Conservation (phyloP, 2,113 vertebrate genomes). For the Rhabdomys dilectus region DNA sequence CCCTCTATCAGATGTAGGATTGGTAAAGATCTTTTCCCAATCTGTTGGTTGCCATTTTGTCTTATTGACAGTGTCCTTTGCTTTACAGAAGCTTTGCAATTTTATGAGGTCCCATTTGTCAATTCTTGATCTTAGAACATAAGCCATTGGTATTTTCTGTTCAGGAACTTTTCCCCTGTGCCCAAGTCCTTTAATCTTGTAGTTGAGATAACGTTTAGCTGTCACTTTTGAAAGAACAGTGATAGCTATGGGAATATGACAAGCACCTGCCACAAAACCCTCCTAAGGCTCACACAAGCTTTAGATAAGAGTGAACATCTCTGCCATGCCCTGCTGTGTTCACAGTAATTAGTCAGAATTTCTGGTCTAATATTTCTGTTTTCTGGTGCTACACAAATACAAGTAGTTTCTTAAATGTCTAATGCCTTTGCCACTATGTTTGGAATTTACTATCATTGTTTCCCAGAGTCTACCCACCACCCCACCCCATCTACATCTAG, state of each 20-base stretch:
- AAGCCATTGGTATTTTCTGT: too few relatives aligned
- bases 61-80: too few relatives aligned
- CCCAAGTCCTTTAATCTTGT: not conserved
- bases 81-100: too few relatives aligned
- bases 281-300: not conserved
- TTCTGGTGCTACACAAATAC: not conserved
- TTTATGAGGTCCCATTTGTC: too few relatives aligned
- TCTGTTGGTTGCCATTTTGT: too few relatives aligned
- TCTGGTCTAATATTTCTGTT: not conserved
- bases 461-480: not conserved
- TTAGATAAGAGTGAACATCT: not conserved
- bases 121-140: too few relatives aligned
- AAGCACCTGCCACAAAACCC: not conserved
- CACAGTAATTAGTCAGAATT: not conserved
- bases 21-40: too few relatives aligned
- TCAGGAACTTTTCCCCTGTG: too few relatives aligned
- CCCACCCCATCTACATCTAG: not conserved
- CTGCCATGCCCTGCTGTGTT: not conserved
- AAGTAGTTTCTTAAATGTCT: not conserved
- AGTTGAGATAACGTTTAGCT: not conserved
- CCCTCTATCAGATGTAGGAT: too few relatives aligned
- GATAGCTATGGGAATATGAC: not conserved
- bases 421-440: not conserved
- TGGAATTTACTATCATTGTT: not conserved
- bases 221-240: not conserved